These are phyloP conservation scores for Caenorhabditis virilis DNA, from an alignment of 2,888 invertebrate species.

Conservation along the genomic window DNA sequence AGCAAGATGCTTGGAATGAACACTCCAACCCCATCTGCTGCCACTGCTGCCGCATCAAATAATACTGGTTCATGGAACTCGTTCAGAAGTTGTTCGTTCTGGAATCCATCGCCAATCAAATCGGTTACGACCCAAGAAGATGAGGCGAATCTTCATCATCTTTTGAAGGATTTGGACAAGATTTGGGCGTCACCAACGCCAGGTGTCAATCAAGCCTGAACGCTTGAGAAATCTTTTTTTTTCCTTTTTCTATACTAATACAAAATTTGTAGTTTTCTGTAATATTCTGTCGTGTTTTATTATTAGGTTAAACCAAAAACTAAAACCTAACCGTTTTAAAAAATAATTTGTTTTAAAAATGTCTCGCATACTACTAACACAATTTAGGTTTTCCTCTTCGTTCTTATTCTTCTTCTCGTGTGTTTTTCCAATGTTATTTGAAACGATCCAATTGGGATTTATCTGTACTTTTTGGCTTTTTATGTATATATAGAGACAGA, in stretches of 20 bases:
- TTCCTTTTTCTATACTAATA: background rate
- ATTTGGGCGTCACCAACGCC: slow-evolving; percentile 40
- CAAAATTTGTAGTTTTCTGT: background rate
- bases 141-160: slow-evolving; percentile 15
- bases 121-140: slow-evolving; percentile 21
- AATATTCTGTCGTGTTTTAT: background rate
- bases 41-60: background rate
- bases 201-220: slow-evolving; percentile 25
- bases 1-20: slow-evolving; percentile 3
- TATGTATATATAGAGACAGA: background rate
- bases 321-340: too few species aligned
- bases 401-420: background rate
- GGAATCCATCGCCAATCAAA: slow-evolving; percentile 21
- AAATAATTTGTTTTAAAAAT: too few species aligned
- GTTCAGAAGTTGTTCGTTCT: slow-evolving; percentile 30
- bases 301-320: slow-evolving; percentile 1
- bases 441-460: too few species aligned
- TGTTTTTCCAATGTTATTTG: background rate
- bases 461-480: background rate
- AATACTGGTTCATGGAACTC: slow-evolving; percentile 27
- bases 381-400: background rate
- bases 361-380: too few species aligned
- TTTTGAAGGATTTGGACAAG: slow-evolving; percentile 47
- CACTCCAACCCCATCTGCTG: slow-evolving; percentile 1
- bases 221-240: too few species aligned